Evolutionary conservation across 2,797 vertebrate species (phyloP), one percentile per base, ranked within the genome.

Genomic region (Argya squamiceps): DNA sequence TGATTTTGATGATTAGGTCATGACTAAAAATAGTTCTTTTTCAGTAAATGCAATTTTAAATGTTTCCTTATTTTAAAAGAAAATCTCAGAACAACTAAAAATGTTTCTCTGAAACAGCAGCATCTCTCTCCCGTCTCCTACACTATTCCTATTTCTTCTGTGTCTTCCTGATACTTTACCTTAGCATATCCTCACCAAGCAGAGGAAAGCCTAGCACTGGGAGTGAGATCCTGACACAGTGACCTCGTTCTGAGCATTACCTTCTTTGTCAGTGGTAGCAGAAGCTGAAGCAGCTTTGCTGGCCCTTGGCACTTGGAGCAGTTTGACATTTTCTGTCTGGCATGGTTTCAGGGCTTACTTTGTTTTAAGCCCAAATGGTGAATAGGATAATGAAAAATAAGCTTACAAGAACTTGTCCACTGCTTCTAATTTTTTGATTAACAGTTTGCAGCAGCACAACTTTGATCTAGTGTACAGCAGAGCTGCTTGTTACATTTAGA

Each of bases 141-240:
- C n/a, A 9, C 22, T 87, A 17, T 87, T 70, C 70, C 44, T 86
- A 2, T 65, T 76, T 63, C 69, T 52, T 90, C 44, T 55, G 20
- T 83, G 44, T 76, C 73, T 89, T 90, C 62, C 50, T 56, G 65
- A 12, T 91, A 43, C 47, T 36, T 89, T 44, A 73, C 59, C 43
- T 74, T 94, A 82, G 36, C 36, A 11, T 67, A 65, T 79, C 78
- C 77, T 92, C 58, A 60, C 29, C 63, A 32, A 89, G 97, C 63
- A 83, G 88, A 89, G 70, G 81, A 37, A 71, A 89, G 83, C 39
- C 44, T 70, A 90, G 60, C 10, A n/a, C 87, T 64, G 43, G 81
- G 79, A 90, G 26, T 26, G 64, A 90, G 97, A 93, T 94, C 94
- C 88, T 98, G 98, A 97, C 97, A 97, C 50, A 97, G 96, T 98